These are phyloP conservation scores for Cynocephalus volans DNA, from an alignment of 2,113 vertebrate species.

Conservation along the genomic window DNA sequence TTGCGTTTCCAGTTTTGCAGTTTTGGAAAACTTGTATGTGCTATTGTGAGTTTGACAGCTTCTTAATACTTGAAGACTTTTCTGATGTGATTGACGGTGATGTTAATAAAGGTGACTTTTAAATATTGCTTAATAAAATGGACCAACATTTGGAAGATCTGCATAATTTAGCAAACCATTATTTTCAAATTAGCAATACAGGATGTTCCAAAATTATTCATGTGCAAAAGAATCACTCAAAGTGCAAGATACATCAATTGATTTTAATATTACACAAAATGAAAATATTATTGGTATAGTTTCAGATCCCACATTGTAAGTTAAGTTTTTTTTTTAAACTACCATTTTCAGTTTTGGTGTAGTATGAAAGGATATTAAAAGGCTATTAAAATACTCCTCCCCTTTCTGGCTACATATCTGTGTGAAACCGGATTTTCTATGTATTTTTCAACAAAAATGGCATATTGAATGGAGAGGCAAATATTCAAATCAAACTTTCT, in stretches of 20 bases:
- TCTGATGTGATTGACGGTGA: not conserved
- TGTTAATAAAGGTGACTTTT: not conserved
- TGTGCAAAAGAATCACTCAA: not conserved
- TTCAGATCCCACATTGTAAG: not conserved
- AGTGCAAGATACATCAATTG: not conserved
- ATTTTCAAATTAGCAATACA: slow-evolving; percentile 30
- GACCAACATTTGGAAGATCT: not conserved
- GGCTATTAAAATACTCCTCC: not conserved
- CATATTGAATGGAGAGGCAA: not conserved
- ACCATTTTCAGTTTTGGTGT: not conserved
- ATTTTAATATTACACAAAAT: not conserved
- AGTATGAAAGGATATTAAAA: not conserved
- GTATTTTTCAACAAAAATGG: not conserved
- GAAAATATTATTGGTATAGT: not conserved
- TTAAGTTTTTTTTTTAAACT: not conserved
- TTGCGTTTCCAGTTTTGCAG: not conserved
- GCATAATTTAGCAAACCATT: not conserved
- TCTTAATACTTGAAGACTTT: not conserved
- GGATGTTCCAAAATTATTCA: not conserved
- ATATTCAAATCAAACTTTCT: not conserved
- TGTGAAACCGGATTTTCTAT: not conserved
- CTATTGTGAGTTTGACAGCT: not conserved
- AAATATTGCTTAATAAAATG: not conserved
- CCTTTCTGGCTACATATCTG: not conserved
- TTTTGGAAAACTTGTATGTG: not conserved